Conservation (phyloP, 2,888 invertebrate species). For the Lasioglossum oenotherae region DNA sequence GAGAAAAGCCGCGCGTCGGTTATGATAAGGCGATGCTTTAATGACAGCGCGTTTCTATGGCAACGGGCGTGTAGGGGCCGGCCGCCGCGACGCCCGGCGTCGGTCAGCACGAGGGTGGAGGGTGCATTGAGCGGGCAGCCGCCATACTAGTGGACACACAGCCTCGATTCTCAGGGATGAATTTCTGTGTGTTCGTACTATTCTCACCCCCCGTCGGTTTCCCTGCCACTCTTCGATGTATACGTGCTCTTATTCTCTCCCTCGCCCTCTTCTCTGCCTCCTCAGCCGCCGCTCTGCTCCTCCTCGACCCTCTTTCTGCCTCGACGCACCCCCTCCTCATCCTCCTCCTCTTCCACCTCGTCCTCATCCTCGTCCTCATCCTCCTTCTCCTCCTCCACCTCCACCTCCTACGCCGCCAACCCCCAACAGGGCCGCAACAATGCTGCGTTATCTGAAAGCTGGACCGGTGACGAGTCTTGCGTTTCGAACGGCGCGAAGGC, state of each 20-base stretch:
- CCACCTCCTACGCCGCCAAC: conserved; percentile 37
- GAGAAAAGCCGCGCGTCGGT: conserved; percentile 81
- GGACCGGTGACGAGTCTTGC: conserved; percentile 60
- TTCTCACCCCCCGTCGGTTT: conserved; percentile 71
- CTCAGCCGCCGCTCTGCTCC: conserved; percentile 65
- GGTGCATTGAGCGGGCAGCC: conserved; percentile 82
- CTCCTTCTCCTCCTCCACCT: conserved; percentile 56
- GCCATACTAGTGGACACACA: conserved; percentile 83
- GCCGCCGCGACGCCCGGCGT: conserved; percentile 83
- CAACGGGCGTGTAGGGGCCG: conserved; percentile 82
- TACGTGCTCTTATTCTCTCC: conserved; percentile 68
- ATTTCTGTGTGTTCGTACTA: conserved; percentile 78
- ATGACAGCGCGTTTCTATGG: conserved; percentile 83
- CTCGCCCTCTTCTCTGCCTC: conserved; percentile 63
- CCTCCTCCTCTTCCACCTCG: conserved; percentile 24
- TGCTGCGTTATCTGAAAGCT: conserved; percentile 75
- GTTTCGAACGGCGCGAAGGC: conserved; percentile 44
- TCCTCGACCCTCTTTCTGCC: conserved; percentile 54
- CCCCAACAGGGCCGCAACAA: conserved; percentile 74
- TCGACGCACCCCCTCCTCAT: conserved; percentile 48
- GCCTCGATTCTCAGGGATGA: conserved; percentile 80
- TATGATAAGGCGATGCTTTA: conserved; percentile 85
- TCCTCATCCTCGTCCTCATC: conserved; percentile 52
- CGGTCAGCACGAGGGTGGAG: conserved; percentile 79
- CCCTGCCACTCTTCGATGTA: conserved; percentile 60